Evolutionary conservation across 1,140 invertebrate genomes (phyloP).

Genomic region (Aphidius gifuensis): DNA sequence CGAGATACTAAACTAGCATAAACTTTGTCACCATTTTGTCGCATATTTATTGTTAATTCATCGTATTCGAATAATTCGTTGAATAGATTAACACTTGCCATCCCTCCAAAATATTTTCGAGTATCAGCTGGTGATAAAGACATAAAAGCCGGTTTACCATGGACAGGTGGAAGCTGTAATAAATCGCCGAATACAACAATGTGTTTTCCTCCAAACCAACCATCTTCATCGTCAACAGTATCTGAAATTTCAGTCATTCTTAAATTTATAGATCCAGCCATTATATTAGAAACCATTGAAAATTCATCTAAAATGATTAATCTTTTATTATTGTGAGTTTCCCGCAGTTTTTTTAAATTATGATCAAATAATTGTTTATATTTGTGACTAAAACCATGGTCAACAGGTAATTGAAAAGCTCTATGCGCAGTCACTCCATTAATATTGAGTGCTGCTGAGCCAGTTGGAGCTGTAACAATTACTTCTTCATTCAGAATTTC

Average conservation of each 20-base stretch:
- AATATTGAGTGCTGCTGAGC: no score
- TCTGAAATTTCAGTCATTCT: constrained; percentile 30
- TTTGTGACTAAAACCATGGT: no score
- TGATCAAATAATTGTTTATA: no score
- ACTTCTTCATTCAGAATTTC: no score
- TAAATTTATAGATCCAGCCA: constrained; percentile 24
- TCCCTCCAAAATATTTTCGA: no score
- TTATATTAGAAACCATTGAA: constrained; percentile 38
- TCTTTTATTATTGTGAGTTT: constrained; percentile 29
- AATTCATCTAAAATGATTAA: constrained; percentile 36
- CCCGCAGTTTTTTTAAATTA: no score
- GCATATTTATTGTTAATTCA: constrained; percentile 35
- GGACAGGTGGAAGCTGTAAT: constrained; percentile 36
- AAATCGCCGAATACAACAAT: constrained; percentile 35
- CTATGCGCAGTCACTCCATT: no score
- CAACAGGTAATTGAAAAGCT: no score
- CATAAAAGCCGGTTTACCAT: constrained; percentile 28
- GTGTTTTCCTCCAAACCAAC: constrained; percentile 30
- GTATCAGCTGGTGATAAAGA: no score
- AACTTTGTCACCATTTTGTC: constrained; percentile 29
- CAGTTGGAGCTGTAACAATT: no score
- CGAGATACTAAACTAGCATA: constrained; percentile 27
- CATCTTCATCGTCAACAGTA: constrained; percentile 25
- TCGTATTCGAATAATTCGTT: constrained; percentile 29
- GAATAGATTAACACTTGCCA: constrained; percentile 27